These are phyloP conservation scores for Dryobotodes eremita DNA, from an alignment of 2,888 invertebrate genomes.

Conservation along the genomic window DNA sequence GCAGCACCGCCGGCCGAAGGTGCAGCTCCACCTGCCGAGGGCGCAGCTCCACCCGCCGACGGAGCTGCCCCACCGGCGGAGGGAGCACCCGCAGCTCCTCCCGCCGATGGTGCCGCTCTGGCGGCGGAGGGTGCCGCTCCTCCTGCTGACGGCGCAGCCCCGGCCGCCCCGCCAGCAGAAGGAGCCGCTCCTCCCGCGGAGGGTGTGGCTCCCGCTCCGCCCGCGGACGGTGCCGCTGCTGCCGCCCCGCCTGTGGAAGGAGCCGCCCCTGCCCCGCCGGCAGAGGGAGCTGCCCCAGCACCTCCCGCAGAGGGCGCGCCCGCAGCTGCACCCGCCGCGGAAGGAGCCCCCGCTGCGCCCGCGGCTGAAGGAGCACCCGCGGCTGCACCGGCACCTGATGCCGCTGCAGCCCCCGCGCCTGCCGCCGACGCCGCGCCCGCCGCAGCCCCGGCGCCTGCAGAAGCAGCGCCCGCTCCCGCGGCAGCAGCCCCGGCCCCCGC, in stretches of 20 bases:
- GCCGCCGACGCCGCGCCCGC: conserved; percentile 27
- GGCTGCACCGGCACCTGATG: conserved; percentile 59
- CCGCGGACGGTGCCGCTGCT: conserved; percentile 67
- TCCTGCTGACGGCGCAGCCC: conserved; percentile 71
- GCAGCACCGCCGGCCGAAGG: conserved; percentile 67
- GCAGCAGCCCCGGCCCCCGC: conserved; percentile 64
- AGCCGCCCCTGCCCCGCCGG: conserved; percentile 71
- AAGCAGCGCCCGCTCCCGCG: conserved; percentile 57
- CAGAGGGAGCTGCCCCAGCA: conserved; percentile 74
- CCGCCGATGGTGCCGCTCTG: conserved; percentile 71
- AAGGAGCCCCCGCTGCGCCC: conserved; percentile 64
- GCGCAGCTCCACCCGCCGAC: conserved; percentile 69
- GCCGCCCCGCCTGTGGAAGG: conserved; percentile 75
- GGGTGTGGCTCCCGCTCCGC: conserved; percentile 72
- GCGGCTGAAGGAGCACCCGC: conserved; percentile 63
- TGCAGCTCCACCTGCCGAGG: conserved; percentile 74
- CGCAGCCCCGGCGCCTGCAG: conserved; percentile 54
- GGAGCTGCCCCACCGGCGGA: conserved; percentile 75
- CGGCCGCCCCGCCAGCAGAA: conserved; percentile 67
- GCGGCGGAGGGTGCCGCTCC: conserved; percentile 70
- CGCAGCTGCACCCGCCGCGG: conserved; percentile 59
- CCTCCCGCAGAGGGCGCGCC: conserved; percentile 67
- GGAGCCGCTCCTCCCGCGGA: conserved; percentile 67
- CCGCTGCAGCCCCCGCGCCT: conserved; percentile 59
- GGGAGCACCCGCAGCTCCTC: conserved; percentile 63